Conservation (phyloP, 2,113 vertebrate genomes). For the Ammodytes dubius region DNA sequence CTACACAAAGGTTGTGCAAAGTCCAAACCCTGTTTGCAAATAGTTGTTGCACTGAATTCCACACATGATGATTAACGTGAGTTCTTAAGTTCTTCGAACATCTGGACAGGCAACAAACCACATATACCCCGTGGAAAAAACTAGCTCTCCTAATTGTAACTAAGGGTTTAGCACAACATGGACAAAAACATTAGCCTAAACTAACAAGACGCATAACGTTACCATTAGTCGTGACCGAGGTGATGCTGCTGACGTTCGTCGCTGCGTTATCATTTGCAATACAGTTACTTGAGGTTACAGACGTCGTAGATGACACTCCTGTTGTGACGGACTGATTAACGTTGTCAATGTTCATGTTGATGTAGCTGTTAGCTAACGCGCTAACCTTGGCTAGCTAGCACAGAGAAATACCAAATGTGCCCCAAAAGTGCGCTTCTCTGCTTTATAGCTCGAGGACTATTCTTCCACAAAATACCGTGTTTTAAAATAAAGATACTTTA, state of each 20-base stretch:
- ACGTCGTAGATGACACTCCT: constrained; percentile 77
- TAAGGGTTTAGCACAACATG: not conserved
- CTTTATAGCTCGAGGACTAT: not conserved
- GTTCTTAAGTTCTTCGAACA: too few relatives aligned
- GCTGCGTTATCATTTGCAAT: constrained; percentile 77
- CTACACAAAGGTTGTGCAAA: not conserved
- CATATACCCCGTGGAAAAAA: not conserved
- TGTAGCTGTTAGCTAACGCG: constrained; percentile 40
- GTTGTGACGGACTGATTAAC: constrained; percentile 76
- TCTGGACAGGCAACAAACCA: not conserved
- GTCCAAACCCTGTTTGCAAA: constrained; percentile 1
- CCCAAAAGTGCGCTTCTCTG: not conserved
- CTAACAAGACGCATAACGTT: constrained; percentile 38
- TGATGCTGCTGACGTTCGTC: constrained; percentile 76
- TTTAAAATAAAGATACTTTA: not conserved
- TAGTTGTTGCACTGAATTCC: not conserved
- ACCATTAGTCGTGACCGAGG: constrained; percentile 79
- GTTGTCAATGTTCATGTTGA: constrained; percentile 82
- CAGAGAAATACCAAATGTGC: constrained; percentile 8
- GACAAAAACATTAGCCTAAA: not conserved
- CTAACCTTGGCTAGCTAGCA: constrained; percentile 60
- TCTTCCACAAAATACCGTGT: not conserved
- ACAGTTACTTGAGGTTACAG: constrained; percentile 81
- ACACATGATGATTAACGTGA: not conserved
- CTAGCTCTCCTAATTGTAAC: not conserved